These are phyloP conservation scores for Vultur gryphus DNA, from an alignment of 2,797 vertebrate genomes.

Conservation along the genomic window DNA sequence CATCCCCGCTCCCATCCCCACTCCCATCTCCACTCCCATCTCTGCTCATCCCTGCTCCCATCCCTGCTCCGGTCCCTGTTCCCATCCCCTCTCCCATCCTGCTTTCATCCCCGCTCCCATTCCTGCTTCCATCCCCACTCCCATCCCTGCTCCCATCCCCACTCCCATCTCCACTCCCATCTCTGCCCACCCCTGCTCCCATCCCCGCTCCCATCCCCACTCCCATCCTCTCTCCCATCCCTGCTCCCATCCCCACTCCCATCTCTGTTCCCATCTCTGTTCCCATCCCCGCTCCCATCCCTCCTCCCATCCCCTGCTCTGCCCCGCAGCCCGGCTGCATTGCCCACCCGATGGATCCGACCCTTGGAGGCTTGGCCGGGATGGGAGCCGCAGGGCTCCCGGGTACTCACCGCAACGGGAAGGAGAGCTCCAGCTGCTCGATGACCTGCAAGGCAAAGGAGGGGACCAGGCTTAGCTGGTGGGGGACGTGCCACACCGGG, in stretches of 20 bases:
- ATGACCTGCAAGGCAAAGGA: constrained; percentile 76
- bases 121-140: rapidly evolving
- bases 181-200: neutral
- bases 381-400: rapidly evolving
- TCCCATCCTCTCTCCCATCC: neutral
- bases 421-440: constrained; percentile 87
- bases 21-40: neutral
- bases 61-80: neutral
- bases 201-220: rapidly evolving
- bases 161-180: neutral
- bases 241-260: rapidly evolving
- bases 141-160: neutral
- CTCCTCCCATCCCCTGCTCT: neutral
- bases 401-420: constrained; percentile 79
- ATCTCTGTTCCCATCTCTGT: neutral
- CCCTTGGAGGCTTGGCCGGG: too few species aligned
- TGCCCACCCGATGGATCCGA: neutral
- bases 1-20: neutral
- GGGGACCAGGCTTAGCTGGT: neutral
- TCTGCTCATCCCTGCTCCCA: neutral
- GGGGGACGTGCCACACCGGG: rapidly evolving
- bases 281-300: rapidly evolving
- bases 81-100: neutral
- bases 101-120: neutral
- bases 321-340: too few species aligned